These are phyloP conservation scores for Samia ricini DNA, from an alignment of 1,140 invertebrate genomes.

Conservation along the genomic window DNA sequence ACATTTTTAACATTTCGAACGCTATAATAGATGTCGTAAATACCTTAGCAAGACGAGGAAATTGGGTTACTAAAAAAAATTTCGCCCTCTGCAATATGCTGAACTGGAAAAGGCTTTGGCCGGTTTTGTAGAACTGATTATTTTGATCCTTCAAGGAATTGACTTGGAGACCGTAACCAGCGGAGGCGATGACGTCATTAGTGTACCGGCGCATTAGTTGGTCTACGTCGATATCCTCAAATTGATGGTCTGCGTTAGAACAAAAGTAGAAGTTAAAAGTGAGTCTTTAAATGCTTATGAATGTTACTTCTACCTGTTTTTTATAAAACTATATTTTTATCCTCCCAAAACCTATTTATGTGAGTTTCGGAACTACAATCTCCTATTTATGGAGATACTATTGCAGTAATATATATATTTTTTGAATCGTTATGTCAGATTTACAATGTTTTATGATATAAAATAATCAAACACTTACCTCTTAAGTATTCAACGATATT, in stretches of 20 bases:
- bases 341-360: too few species aligned
- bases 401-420: too few species aligned
- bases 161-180: slow-evolving; percentile 78
- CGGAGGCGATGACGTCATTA: slow-evolving; percentile 80
- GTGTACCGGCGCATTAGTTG: slow-evolving; percentile 66
- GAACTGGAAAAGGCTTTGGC: slow-evolving; percentile 50
- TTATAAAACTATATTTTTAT: too few species aligned
- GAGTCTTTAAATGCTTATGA: too few species aligned
- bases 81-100: slow-evolving; percentile 22
- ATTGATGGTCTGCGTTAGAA: not conserved
- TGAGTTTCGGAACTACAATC: too few species aligned
- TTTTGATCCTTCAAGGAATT: slow-evolving; percentile 76
- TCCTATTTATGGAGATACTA: too few species aligned
- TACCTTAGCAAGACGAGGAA: slow-evolving; percentile 34
- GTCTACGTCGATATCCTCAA: slow-evolving; percentile 39
- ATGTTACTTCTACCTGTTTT: too few species aligned
- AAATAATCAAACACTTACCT: slow-evolving; percentile 7
- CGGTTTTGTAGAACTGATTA: slow-evolving; percentile 76
- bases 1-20: too few species aligned
- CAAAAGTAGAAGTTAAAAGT: too few species aligned
- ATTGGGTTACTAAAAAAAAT: slow-evolving; percentile 26
- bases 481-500: slow-evolving; percentile 12
- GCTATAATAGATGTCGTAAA: too few species aligned
- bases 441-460: too few species aligned
- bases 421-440: too few species aligned